Conservation (phyloP, 2,888 invertebrate species). For the Ochropleura plecta region DNA sequence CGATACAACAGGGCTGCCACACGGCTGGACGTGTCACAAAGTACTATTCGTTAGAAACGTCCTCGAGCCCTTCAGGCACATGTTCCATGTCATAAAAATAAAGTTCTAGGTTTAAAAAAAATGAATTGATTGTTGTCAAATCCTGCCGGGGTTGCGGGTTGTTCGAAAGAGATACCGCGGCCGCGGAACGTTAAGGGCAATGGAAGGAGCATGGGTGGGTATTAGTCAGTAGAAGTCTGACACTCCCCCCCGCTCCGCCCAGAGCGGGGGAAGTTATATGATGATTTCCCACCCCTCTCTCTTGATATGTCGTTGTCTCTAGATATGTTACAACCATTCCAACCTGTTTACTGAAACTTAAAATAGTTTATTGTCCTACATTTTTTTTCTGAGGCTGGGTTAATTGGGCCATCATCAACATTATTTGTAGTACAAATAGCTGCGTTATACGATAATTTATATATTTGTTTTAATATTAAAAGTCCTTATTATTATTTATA, state of each 20-base stretch:
- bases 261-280: no score
- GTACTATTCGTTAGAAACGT: not conserved
- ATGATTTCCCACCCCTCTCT: no score
- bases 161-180: no score
- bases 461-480: no score
- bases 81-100: not conserved
- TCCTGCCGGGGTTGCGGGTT: no score
- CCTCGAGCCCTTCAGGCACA: not conserved
- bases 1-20: slow-evolving; percentile 50
- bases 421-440: not conserved
- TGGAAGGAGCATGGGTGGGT: no score
- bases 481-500: not conserved
- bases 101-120: not conserved
- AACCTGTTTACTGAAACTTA: not conserved
- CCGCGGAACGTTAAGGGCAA: no score
- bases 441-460: not conserved
- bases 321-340: not conserved
- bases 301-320: not conserved
- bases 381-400: not conserved
- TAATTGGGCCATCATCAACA: not conserved
- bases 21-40: accelerated
- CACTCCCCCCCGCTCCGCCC: no score
- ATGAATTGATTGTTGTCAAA: no score
- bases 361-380: not conserved
- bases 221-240: no score